phyloP scores from a whole-genome alignment of 2,113 vertebrate species.

The Colaptes auratus region DNA sequence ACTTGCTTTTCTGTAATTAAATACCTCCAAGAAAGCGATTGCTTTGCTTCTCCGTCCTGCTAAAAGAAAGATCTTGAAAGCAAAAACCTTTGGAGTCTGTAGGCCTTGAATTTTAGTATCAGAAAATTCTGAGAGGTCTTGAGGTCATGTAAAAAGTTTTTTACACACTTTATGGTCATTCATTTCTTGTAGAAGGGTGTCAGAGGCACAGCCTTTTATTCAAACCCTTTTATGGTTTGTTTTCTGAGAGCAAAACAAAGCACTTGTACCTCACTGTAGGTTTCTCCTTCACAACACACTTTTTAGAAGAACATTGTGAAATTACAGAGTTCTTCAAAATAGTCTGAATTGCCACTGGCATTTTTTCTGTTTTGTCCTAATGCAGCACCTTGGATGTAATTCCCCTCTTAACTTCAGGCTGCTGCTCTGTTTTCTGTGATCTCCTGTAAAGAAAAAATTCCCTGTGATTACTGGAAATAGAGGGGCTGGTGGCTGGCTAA shows the following conservation, averaged over 20 bases:
- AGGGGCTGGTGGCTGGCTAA: not conserved
- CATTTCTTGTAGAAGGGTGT: not conserved
- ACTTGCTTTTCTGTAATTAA: not conserved
- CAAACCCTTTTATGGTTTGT: not conserved
- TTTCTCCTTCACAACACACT: not conserved
- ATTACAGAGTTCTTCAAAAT: not conserved
- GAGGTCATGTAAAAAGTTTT: not conserved
- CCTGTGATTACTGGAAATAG: not conserved
- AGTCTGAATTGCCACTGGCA: not conserved
- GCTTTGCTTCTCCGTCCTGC: not conserved
- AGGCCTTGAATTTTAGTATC: not conserved
- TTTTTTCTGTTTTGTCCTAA: not conserved
- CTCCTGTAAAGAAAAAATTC: not conserved
- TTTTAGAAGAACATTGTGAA: not conserved
- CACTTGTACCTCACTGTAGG: not conserved
- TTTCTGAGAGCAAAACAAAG: not conserved
- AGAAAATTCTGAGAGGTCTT: not conserved
- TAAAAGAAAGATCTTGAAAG: not conserved
- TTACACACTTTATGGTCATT: accelerated
- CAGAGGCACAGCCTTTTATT: not conserved
- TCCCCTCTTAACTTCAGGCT: not conserved
- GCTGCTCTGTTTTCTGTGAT: not conserved
- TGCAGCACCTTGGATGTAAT: not conserved
- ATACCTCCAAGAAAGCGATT: not conserved
- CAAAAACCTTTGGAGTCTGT: not conserved